Percentiles rank a stretch among this genome's conserved stretches.
These are phyloP conservation scores for Halcyon malimbica DNA, from an alignment of 2,113 vertebrate species.

Conservation along the genomic window DNA sequence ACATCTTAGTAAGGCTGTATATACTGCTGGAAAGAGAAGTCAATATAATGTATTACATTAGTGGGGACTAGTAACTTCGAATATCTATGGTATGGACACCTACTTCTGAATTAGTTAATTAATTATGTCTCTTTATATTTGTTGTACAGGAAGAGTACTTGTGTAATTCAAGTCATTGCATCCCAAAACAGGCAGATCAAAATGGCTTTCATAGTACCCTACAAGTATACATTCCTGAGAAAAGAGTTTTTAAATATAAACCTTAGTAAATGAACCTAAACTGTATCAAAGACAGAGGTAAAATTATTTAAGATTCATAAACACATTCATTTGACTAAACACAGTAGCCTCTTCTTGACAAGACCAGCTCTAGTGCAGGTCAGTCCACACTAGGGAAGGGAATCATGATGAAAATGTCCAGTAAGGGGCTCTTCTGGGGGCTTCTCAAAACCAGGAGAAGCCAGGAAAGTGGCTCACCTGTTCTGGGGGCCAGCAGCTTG, in stretches of 20 bases:
- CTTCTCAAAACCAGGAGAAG: no score
- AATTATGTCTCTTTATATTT: neutral
- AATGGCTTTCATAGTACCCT: neutral
- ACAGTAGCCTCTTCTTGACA: neutral
- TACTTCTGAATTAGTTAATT: neutral
- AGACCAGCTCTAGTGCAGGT: no score
- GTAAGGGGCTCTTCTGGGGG: no score
- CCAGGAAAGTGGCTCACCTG: no score
- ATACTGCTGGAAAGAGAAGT: neutral
- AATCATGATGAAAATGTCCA: no score
- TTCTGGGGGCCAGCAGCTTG: no score
- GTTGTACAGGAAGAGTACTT: neutral
- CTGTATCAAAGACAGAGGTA: neutral
- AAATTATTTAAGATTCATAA: neutral
- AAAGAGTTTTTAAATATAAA: neutral
- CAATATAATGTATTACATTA: neutral
- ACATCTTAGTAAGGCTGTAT: neutral
- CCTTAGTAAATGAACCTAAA: neutral
- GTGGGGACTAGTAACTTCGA: neutral
- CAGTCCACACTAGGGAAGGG: no score
- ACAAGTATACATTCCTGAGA: neutral
- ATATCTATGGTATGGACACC: neutral
- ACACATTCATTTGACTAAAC: neutral
- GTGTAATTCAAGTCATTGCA: neutral
- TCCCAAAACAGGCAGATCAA: neutral